phyloP scores from a whole-genome alignment of 2,888 invertebrate genomes.

The Ophion obscuratus region DNA sequence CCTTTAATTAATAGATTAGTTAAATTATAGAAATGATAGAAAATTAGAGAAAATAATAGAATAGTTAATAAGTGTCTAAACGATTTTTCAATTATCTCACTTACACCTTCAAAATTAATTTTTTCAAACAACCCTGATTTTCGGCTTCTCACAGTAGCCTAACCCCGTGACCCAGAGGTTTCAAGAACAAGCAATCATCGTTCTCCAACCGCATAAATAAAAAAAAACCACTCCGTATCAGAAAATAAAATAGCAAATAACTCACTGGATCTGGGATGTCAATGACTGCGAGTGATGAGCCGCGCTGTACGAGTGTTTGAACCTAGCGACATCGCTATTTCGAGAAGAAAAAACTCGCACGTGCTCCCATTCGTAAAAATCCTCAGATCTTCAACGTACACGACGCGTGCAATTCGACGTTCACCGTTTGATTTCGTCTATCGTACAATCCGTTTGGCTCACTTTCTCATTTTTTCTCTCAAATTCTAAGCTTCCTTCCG shows the following conservation, averaged over 20 bases:
- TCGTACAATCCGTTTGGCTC: slow-evolving; percentile 3
- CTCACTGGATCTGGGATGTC: slow-evolving; percentile 73
- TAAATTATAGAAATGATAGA: too few species aligned
- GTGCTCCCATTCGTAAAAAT: slow-evolving; percentile 58
- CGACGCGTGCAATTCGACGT: neutral
- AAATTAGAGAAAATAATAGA: too few species aligned
- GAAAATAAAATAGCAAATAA: slow-evolving; percentile 42
- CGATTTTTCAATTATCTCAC: too few species aligned
- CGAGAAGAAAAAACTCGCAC: slow-evolving; percentile 43
- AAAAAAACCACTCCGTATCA: slow-evolving; percentile 31
- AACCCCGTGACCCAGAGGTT: neutral
- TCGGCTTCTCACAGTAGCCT: too few species aligned
- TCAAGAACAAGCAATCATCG: slow-evolving; percentile 19
- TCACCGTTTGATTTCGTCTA: slow-evolving; percentile 6
- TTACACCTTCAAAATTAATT: too few species aligned
- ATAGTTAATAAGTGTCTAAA: too few species aligned
- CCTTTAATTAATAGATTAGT: too few species aligned
- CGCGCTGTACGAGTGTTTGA: slow-evolving; percentile 61
- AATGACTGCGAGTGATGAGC: slow-evolving; percentile 71
- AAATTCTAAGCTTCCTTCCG: neutral
- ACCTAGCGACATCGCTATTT: slow-evolving; percentile 72
- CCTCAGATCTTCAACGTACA: slow-evolving; percentile 25
- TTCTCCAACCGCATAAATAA: neutral
- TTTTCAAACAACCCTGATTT: too few species aligned
- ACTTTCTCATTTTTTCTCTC: neutral